Evolutionary conservation across 2,888 invertebrate species (phyloP), one percentile per base, ranked within the genome.

Genomic region (Cacoxenus indagator): DNA sequence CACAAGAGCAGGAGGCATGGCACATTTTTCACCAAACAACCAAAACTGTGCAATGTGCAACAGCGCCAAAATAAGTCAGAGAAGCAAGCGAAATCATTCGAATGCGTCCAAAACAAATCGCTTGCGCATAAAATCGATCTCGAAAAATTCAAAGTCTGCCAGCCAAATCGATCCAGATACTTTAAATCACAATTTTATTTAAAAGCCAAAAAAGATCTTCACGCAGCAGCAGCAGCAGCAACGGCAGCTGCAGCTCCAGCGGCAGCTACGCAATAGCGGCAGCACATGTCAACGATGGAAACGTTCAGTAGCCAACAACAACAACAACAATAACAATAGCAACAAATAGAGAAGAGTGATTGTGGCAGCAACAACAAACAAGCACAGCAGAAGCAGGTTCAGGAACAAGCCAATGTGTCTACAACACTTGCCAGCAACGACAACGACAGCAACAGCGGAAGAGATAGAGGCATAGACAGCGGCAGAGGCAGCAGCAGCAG

Each of bases 81-180:
- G 43, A 31, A n/a, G 31, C 6, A 54, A 11, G 24, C 17, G 11
- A 4, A 24, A 37, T 4, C 31, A 37, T 37, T 37, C 2, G 3
- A 11, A 37, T 11, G 14, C 14, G 51, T 51, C 22, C 24, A 17
- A 27, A 64, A 51, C 64, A 48, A 51, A 64, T 64, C 48, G 45
- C 31, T 51, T 64, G 26, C 43, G 64, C 64, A 48, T 64, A 64
- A 46, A 22, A 45, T 64, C 17, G 11, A 31, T 19, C 17, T 29
- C 11, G 14, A 37, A 37, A 37, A 11, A 9, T 31, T 31, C 51
- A 51, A 57, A n/a, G 14, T n/a, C 6, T 29, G 4, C 2, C 76
- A 78, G 76, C 76, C 83, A 82, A 83, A 81, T 82, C 83, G 83
- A 81, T 81, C 81, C 75, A 81, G 83, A 81, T 80, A 80, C 83